These are phyloP conservation scores for Thecocarcelia acutangulata DNA, from an alignment of 2,888 invertebrate species.

Conservation along the genomic window DNA sequence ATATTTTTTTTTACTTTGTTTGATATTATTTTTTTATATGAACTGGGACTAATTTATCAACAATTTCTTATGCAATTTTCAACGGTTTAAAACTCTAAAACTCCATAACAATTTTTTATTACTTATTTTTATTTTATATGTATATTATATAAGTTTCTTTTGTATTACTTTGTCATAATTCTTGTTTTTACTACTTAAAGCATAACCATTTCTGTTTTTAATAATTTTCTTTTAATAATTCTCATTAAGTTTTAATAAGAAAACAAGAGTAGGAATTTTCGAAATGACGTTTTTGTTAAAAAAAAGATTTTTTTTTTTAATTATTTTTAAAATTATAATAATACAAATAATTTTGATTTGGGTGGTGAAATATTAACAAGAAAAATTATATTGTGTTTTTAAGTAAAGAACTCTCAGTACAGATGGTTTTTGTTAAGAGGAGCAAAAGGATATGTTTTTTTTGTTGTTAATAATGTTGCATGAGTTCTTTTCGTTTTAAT, in stretches of 20 bases:
- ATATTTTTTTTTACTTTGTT: slow-evolving; percentile 68
- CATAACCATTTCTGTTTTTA: slow-evolving; percentile 60
- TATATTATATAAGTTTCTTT: slow-evolving; percentile 62
- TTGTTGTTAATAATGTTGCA: slow-evolving; percentile 56
- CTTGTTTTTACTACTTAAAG: slow-evolving; percentile 65
- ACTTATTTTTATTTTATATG: slow-evolving; percentile 51
- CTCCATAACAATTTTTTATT: slow-evolving; percentile 68
- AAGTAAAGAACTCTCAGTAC: slow-evolving; percentile 57
- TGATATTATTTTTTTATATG: slow-evolving; percentile 72
- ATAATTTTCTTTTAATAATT: slow-evolving; percentile 32
- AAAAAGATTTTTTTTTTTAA: too few species aligned
- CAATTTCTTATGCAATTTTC: slow-evolving; percentile 80
- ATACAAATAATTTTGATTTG: slow-evolving; percentile 40
- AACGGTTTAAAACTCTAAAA: slow-evolving; percentile 71
- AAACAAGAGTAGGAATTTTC: slow-evolving; percentile 54
- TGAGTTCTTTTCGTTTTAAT: slow-evolving; percentile 29
- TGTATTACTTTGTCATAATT: slow-evolving; percentile 59
- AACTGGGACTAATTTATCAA: slow-evolving; percentile 79
- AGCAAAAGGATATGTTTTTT: slow-evolving; percentile 68
- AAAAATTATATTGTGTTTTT: slow-evolving; percentile 60
- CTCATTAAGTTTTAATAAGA: slow-evolving; percentile 40
- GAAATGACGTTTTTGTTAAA: slow-evolving; percentile 31
- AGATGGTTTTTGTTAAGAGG: slow-evolving; percentile 54
- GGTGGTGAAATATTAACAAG: slow-evolving; percentile 63
- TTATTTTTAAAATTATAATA: slow-evolving; percentile 27